Conservation (phyloP, 1,140 invertebrate genomes). For the Cyrtorhinus lividipennis region DNA sequence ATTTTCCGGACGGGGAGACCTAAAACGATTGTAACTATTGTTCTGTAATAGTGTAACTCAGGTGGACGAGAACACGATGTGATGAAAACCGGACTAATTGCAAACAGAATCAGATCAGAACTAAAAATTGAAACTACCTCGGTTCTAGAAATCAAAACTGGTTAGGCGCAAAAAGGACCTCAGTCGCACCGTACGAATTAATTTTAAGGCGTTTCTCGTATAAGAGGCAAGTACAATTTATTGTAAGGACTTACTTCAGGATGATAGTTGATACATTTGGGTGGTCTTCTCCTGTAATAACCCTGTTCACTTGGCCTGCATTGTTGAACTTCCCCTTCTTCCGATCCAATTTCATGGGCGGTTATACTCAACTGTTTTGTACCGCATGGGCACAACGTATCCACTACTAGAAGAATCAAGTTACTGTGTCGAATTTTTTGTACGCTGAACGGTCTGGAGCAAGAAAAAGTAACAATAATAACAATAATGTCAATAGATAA, state of each 20-base stretch:
- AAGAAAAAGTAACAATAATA: no score
- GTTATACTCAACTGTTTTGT: slow-evolving; percentile 66
- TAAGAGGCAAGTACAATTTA: no score
- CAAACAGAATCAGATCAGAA: no score
- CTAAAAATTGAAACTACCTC: no score
- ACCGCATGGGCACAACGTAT: slow-evolving; percentile 76
- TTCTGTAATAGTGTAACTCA: neutral
- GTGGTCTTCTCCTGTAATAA: slow-evolving; percentile 49
- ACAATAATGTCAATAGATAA: no score
- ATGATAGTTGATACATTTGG: slow-evolving; percentile 75
- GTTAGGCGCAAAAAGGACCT: no score
- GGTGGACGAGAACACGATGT: neutral
- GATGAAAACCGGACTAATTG: no score
- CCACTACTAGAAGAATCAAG: slow-evolving; percentile 73
- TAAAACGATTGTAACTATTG: neutral
- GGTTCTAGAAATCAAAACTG: no score
- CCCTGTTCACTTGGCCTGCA: slow-evolving; percentile 37
- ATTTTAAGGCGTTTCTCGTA: no score
- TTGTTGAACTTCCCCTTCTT: slow-evolving; percentile 29
- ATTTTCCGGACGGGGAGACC: neutral
- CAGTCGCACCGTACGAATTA: no score
- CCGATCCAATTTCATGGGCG: slow-evolving; percentile 49
- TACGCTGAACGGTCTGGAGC: slow-evolving; percentile 69
- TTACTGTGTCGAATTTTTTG: slow-evolving; percentile 86
- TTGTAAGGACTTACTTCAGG: slow-evolving; percentile 58